A percentile compares a stretch with the other conserved stretches of the same genome.
Conservation (phyloP, 2,113 vertebrate species). For the Laticauda colubrina region DNA sequence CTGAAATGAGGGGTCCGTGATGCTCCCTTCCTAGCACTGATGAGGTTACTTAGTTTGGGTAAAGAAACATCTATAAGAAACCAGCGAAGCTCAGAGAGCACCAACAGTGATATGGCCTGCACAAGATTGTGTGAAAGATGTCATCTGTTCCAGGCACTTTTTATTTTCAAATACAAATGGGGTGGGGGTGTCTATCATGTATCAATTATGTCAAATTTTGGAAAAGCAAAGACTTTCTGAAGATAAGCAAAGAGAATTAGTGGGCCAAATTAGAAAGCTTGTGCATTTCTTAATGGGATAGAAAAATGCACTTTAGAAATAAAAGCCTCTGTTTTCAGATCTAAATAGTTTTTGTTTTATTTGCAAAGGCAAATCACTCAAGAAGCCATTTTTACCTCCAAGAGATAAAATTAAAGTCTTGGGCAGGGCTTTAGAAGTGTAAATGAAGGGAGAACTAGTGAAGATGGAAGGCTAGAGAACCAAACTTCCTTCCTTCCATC, state of each 20-base stretch:
- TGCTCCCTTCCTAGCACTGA: background rate
- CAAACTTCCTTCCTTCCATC: no score
- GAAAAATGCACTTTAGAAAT: background rate
- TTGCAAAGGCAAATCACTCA: background rate
- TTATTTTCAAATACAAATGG: background rate
- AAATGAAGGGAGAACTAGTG: background rate
- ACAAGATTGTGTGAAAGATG: background rate
- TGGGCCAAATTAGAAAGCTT: background rate
- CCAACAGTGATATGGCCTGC: background rate
- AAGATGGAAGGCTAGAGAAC: background rate
- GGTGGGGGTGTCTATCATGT: background rate
- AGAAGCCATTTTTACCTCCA: background rate
- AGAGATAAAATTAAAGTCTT: background rate
- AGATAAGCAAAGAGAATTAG: background rate
- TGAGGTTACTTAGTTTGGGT: background rate
- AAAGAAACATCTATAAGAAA: background rate
- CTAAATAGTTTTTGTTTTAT: background rate
- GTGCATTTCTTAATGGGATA: background rate
- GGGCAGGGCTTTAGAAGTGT: background rate
- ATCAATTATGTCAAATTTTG: background rate
- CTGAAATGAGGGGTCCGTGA: background rate
- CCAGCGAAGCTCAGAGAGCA: background rate
- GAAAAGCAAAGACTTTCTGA: background rate
- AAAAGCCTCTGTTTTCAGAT: background rate
- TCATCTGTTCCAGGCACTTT: background rate